Conservation (phyloP, 2,888 invertebrate species). For the Cheiracanthium punctorium region DNA sequence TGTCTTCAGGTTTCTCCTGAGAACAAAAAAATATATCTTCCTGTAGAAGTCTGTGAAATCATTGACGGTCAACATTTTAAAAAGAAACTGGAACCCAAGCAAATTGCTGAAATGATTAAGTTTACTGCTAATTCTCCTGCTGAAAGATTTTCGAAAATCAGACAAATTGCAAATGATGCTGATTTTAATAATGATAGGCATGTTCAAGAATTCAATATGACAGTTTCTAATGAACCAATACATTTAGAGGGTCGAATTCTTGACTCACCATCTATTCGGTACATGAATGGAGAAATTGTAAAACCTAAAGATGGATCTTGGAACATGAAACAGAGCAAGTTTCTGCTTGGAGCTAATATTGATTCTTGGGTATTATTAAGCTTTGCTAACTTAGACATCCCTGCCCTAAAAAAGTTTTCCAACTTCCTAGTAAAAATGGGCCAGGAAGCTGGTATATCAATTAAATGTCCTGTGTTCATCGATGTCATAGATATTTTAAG, state of each 20-base stretch:
- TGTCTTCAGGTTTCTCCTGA: conserved; percentile 67
- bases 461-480: not conserved
- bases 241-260: conserved; percentile 67
- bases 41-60: conserved; percentile 69
- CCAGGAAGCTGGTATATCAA: conserved; percentile 39
- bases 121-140: conserved; percentile 56
- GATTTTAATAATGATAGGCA: conserved; percentile 17
- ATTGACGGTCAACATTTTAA: conserved; percentile 64
- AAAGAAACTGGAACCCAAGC: conserved; percentile 54
- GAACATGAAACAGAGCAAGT: conserved; percentile 64
- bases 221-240: conserved; percentile 54
- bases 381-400: conserved; percentile 6
- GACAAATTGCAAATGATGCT: conserved; percentile 2
- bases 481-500: not conserved
- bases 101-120: conserved; percentile 67
- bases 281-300: conserved; percentile 38
- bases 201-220: conserved; percentile 65
- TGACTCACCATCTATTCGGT: conserved; percentile 57
- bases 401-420: conserved; percentile 38
- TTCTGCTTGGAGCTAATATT: conserved; percentile 52
- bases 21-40: conserved; percentile 48
- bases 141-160: conserved; percentile 56
- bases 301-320: conserved; percentile 68
- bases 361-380: conserved; percentile 38
- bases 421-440: conserved; percentile 23